phyloP scores from a whole-genome alignment of 2,113 vertebrate species.

The Pitta sordida region DNA sequence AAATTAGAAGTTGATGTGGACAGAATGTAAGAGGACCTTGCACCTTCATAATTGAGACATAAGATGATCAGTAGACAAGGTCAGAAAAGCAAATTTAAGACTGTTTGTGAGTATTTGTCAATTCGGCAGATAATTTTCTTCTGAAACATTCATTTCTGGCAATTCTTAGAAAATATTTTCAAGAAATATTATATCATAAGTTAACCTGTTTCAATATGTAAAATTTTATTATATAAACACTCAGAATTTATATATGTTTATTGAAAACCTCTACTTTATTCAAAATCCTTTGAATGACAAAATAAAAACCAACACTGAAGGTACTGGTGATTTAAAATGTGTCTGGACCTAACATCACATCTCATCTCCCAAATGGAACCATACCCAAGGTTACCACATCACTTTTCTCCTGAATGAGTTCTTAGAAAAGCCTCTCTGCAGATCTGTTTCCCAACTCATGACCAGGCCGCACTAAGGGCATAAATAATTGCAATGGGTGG shows the following conservation, averaged over 20 bases:
- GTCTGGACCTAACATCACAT: neutral
- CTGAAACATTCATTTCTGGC: neutral
- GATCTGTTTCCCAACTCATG: neutral
- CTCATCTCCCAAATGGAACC: neutral
- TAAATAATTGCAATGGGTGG: neutral
- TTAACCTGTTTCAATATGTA: neutral
- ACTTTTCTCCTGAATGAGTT: neutral
- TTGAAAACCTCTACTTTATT: neutral
- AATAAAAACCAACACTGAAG: neutral
- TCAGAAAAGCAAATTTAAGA: neutral
- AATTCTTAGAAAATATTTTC: neutral
- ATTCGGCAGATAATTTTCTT: neutral
- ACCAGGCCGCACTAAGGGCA: neutral
- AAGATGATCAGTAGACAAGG: neutral
- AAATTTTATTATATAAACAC: neutral
- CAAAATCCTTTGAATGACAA: neutral
- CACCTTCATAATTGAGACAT: slow-evolving; percentile 5
- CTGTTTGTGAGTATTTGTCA: neutral
- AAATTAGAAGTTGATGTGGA: slow-evolving; percentile 8
- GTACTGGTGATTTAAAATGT: neutral
- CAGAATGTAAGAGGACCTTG: slow-evolving; percentile 8
- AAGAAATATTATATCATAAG: neutral
- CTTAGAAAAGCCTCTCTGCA: neutral
- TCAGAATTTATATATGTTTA: neutral
- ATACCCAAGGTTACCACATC: neutral